These are phyloP conservation scores for Baronia brevicornis DNA, from an alignment of 2,888 invertebrate genomes.

Conservation along the genomic window DNA sequence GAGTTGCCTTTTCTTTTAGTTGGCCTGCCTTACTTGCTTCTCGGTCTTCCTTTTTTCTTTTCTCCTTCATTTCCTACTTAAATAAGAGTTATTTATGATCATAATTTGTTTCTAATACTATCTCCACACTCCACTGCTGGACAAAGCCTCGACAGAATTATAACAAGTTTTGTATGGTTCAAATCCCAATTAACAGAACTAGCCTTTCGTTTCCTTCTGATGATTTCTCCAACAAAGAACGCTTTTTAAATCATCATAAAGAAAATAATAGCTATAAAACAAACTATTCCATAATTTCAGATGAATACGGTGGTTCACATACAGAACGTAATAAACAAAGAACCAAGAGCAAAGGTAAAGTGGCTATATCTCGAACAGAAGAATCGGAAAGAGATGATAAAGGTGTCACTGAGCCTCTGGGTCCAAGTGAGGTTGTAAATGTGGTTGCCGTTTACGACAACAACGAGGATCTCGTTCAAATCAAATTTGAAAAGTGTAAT, in stretches of 20 bases:
- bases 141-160: too few species aligned
- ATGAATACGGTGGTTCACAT: conserved; percentile 26
- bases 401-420: conserved; percentile 6
- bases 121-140: too few species aligned
- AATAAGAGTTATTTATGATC: too few species aligned
- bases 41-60: too few species aligned
- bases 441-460: conserved; percentile 32
- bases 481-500: conserved; percentile 34
- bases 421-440: conserved; percentile 15
- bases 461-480: conserved; percentile 28
- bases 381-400: conserved; percentile 19
- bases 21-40: too few species aligned
- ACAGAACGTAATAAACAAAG: conserved; percentile 24
- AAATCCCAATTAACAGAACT: too few species aligned
- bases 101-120: too few species aligned
- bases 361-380: conserved; percentile 17
- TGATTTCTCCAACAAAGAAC: not conserved
- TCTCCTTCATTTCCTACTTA: too few species aligned
- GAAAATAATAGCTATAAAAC: not conserved
- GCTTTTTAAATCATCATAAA: too few species aligned
- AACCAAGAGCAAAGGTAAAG: conserved; percentile 22
- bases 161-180: too few species aligned
- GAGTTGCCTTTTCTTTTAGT: too few species aligned
- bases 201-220: not conserved
- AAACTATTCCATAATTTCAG: conserved; percentile 26